Percentiles rank a stretch among this genome's conserved stretches.
Conservation (phyloP, 2,888 invertebrate genomes). For the Chelonus formosanus region DNA sequence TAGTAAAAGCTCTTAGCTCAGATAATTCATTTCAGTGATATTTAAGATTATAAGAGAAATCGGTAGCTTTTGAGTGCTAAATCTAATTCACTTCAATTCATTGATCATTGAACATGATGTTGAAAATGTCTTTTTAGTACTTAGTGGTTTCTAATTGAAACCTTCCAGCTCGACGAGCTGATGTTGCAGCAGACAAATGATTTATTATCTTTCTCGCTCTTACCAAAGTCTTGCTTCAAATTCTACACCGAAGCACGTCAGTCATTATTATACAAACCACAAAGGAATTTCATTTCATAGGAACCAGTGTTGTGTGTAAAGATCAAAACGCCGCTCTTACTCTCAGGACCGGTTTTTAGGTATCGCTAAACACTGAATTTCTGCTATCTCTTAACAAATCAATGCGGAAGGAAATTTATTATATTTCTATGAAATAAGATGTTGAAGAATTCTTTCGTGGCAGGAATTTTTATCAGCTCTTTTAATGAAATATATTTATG, state of each 20-base stretch:
- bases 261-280: slow-evolving; percentile 35
- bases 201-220: slow-evolving; percentile 24
- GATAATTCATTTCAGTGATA: too few species aligned
- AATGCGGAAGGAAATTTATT: too few species aligned
- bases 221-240: slow-evolving; percentile 24
- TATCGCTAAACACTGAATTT: too few species aligned
- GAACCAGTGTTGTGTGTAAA: slow-evolving; percentile 9
- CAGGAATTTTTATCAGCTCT: too few species aligned
- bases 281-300: slow-evolving; percentile 37
- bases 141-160: slow-evolving; percentile 41
- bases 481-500: too few species aligned
- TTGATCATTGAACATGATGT: background rate
- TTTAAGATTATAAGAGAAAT: too few species aligned
- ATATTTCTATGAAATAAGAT: too few species aligned
- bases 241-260: slow-evolving; percentile 23
- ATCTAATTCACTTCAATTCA: slow-evolving; percentile 2
- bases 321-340: slow-evolving; percentile 5
- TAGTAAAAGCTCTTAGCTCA: too few species aligned
- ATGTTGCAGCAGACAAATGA: slow-evolving; percentile 7
- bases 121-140: slow-evolving; percentile 28
- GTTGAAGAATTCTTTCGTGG: too few species aligned
- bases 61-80: too few species aligned
- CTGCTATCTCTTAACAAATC: too few species aligned
- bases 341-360: background rate
- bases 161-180: slow-evolving; percentile 29